Evolutionary conservation across 2,888 invertebrate species (phyloP), one percentile per base, ranked within the genome.

Genomic region (Diadromus collaris): DNA sequence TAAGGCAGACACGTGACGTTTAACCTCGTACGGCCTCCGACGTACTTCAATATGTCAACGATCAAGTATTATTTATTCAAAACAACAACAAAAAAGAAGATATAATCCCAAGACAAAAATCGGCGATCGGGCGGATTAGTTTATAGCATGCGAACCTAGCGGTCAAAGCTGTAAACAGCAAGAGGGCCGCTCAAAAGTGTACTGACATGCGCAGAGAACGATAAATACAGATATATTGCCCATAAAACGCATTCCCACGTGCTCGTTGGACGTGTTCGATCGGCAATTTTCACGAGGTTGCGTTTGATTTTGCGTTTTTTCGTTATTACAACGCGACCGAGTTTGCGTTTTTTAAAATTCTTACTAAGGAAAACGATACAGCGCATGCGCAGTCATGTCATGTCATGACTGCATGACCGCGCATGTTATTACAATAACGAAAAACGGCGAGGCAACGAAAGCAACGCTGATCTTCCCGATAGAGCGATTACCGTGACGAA

Each of bases 1-100:
- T 84, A 85, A 84, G 58, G 44, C 21, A 5, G 10, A 19, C 6
- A 29, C 60, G 19, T 21, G 27, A 56, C 6, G 24, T n/a, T 48
- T 2, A 56, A 56, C 58, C 10, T 56, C 56, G 44, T 41, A 44
- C 54, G 51, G 34, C 41, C 54, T 29, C 27, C 56, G 44, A 54
- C 13, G 1, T 29, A 29, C 29, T 5, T 34, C 5, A 21, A 48
- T 2, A 16, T 21, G 6, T 48, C 46, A 2, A 48, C 7, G 46
- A 48, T 19, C 2, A 48, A 21, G 19, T 19, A 21, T 48, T 19
- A 48, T 19, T n/a, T n/a, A n/a, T n/a, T n/a, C n/a, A n/a, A n/a
- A n/a, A n/a, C n/a, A n/a, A n/a, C n/a, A n/a, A n/a, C n/a, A n/a
- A 6, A 19, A 48, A 48, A 2, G 19, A 19, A 48, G 19, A 48